These are phyloP conservation scores for Octomys mimax DNA, from an alignment of 2,797 vertebrate genomes.

Conservation along the genomic window DNA sequence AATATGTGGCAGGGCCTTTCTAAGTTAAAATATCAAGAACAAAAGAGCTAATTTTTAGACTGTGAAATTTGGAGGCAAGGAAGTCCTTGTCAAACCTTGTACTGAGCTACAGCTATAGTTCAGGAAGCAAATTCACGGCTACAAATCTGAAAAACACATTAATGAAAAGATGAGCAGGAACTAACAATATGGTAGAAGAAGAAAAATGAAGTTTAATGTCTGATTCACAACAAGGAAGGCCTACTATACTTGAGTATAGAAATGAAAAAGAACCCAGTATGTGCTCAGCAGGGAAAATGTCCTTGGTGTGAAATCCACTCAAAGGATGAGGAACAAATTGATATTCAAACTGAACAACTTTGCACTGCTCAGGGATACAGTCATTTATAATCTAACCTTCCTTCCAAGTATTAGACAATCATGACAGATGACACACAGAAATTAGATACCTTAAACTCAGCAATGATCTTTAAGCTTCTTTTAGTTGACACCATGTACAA, in stretches of 20 bases:
- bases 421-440: neutral
- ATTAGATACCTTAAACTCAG: neutral
- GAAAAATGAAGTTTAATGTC: neutral
- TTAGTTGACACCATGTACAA: conserved; percentile 34
- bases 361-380: neutral
- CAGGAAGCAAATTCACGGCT: neutral
- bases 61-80: neutral
- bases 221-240: conserved; percentile 22
- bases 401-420: neutral
- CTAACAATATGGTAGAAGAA: neutral
- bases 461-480: neutral
- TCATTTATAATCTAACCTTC: neutral
- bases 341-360: neutral
- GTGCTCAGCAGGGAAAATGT: neutral
- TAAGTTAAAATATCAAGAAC: neutral
- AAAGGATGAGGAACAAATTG: neutral
- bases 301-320: neutral
- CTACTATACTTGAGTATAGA: neutral
- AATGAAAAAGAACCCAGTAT: neutral
- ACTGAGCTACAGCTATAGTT: neutral
- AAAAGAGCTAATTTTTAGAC: neutral
- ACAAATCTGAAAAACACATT: neutral
- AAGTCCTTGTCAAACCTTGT: neutral
- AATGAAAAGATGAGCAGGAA: neutral
- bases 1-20: neutral